Evolutionary conservation across 2,797 vertebrate genomes (phyloP).

Genomic region (Anguilla anguilla): DNA sequence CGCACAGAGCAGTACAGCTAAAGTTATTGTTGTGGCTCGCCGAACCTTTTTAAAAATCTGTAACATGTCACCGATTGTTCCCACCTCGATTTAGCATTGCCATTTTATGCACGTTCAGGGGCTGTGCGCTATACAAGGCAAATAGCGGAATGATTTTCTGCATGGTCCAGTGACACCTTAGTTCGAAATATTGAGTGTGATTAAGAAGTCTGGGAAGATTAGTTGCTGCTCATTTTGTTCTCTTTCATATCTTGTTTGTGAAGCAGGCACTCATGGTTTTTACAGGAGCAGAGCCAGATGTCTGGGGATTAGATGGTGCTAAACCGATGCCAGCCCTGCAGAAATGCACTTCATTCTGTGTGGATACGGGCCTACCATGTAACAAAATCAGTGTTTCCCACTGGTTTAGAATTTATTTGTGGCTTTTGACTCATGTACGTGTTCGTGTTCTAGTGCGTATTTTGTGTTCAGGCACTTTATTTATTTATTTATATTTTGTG

Average conservation of each 20-base stretch:
- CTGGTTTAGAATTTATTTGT: no score
- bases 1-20: slow-evolving; percentile 45
- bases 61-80: slow-evolving; percentile 31
- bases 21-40: slow-evolving; percentile 32
- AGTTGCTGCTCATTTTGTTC: slow-evolving; percentile 20
- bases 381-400: neutral
- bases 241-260: slow-evolving; percentile 37
- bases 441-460: no score
- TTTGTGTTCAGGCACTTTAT: no score
- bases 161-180: slow-evolving; percentile 5
- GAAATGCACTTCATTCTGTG: slow-evolving; percentile 2
- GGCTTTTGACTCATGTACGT: no score
- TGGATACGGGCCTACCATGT: neutral
- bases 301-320: slow-evolving; percentile 31
- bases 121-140: slow-evolving; percentile 27
- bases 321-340: neutral
- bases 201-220: slow-evolving; percentile 33
- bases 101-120: slow-evolving; percentile 5
- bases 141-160: slow-evolving; percentile 25
- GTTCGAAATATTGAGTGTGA: slow-evolving; percentile 35
- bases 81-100: slow-evolving; percentile 40
- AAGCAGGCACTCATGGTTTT: slow-evolving; percentile 29
- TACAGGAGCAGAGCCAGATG: slow-evolving; percentile 22
- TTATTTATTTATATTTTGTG: no score
- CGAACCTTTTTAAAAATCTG: slow-evolving; percentile 40